A percentile compares a stretch with the other conserved stretches of the same genome.
These are phyloP conservation scores for Pocillopora grandis DNA, from an alignment of 92 coral and sea anemone species.

Conservation along the genomic window DNA sequence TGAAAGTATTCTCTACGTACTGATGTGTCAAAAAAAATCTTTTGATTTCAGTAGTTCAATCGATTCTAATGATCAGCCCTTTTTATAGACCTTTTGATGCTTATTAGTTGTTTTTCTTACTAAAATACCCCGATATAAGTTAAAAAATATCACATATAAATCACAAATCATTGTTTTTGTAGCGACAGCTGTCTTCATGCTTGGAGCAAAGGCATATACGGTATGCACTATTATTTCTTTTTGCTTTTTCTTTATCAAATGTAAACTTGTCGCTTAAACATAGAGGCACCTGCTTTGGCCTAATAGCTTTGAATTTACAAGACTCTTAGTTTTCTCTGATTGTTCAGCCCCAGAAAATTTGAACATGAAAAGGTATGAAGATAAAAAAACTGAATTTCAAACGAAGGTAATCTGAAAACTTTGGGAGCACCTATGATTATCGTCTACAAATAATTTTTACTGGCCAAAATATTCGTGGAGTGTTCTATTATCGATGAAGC, in stretches of 20 bases:
- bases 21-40: not conserved
- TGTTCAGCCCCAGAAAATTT: too few species aligned
- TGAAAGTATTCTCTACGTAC: not conserved
- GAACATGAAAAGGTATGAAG: too few species aligned
- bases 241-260: constrained; percentile 5
- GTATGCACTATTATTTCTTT: not conserved
- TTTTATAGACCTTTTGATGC: not conserved
- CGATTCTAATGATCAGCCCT: not conserved
- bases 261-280: constrained; percentile 12
- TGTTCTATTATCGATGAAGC: not conserved
- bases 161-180: constrained; percentile 44
- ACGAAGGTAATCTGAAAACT: too few species aligned
- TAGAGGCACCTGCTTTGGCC: too few species aligned
- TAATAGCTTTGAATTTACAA: too few species aligned
- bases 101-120: constrained; percentile 18
- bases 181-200: not conserved
- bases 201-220: constrained; percentile 3
- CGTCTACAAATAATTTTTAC: too few species aligned
- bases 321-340: too few species aligned
- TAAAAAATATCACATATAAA: constrained; percentile 60
- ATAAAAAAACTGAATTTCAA: too few species aligned
- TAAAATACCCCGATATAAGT: constrained; percentile 55
- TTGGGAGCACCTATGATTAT: too few species aligned
- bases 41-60: not conserved
- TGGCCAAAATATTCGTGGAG: not conserved